Evolutionary conservation across 1,140 invertebrate species (phyloP), one percentile per base, ranked within the genome.

Genomic region (Papilio glaucus): DNA sequence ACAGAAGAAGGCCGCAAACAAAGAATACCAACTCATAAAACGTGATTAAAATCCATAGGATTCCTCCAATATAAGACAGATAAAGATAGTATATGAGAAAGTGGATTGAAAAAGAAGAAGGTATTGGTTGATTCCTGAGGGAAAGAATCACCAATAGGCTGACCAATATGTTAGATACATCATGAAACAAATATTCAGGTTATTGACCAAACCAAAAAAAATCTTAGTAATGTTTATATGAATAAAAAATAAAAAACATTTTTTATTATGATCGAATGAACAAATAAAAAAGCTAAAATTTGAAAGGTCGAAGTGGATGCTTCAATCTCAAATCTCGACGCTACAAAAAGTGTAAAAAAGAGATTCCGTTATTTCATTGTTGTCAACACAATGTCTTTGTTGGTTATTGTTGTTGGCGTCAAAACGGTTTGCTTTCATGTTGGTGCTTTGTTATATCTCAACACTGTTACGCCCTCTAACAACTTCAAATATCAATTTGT

Each of bases 401-500:
- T 12, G 49, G 49, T 53, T 53, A 53, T 53, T 53, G 49, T 53
- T 53, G 49, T 53, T 53, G 49, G 49, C 49, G 49, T 53, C 49
- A 53, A 53, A 53, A 53, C 49, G 49, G 49, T 53, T 53, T 53
- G 49, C 49, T 53, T 53, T 53, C 49, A 53, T 53, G 49, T 53
- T 53, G 49, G 18, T 21, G 49, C 49, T 53, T 53, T 53, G 49
- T 53, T 53, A 53, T 53, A 24, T 53, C 49, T 53, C 49, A 53
- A 53, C 49, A 53, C 18, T 53, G 49, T 53, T 53, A 53, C 49
- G 49, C 9, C 49, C 49, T 18, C 49, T 53, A 53, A 53, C 49
- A 53, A 53, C 49, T 24, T 53, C 49, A 18, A 53, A 53, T 53
- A 53, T 53, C 49, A 53, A 53, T 57, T 57, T 57, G 49, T 57